Evolutionary conservation across 53 echinoderm and acorn worm genomes (phyloP), one percentile per base, ranked within the genome.

Genomic region (Echinometra lucunter): DNA sequence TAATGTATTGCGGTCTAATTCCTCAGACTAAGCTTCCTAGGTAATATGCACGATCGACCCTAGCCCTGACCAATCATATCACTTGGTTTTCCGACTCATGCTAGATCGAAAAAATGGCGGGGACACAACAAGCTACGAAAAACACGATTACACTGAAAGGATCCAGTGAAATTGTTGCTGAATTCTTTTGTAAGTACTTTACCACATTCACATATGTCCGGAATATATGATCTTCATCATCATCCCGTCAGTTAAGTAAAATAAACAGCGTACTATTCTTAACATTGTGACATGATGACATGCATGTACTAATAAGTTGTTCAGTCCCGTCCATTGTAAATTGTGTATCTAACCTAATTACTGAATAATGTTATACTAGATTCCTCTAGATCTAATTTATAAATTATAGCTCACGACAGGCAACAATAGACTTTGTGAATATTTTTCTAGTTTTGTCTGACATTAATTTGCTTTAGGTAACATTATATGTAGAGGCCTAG

Each of bases 91-190:
- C 53, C 32, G 55, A 13, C n/a, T 55, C 56, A 23, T 45, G n/a
- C 32, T 34, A 49, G 7, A 55, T 88, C 49, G 11, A 92, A 94
- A 88, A 94, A 74, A 98, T 97, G 97, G 95, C 97, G 96, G 95
- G 97, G 53, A 97, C 97, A 38, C 44, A 87, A 44, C 88, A 87
- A 45, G 32, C 63, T 34, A 92, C 94, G 81, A 97, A 98, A 95
- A 97, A 97, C 38, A 96, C 94, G n/a, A 98, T 98, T 27, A 97
- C 98, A 35, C 94, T 98, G 94, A 96, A 95, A 89, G 98, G 98
- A 28, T 98, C 98, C n/a, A 91, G 96, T 67, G 97, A 98, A 94
- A 98, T 95, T 23, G 97, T 98, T 10, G 95, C 98, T 16, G 98
- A 98, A 58, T 98, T 98, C 87, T 97, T 98, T 66, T 95, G 98